phyloP scores from a whole-genome alignment of 2,888 invertebrate species.

The Platycheirus albimanus region DNA sequence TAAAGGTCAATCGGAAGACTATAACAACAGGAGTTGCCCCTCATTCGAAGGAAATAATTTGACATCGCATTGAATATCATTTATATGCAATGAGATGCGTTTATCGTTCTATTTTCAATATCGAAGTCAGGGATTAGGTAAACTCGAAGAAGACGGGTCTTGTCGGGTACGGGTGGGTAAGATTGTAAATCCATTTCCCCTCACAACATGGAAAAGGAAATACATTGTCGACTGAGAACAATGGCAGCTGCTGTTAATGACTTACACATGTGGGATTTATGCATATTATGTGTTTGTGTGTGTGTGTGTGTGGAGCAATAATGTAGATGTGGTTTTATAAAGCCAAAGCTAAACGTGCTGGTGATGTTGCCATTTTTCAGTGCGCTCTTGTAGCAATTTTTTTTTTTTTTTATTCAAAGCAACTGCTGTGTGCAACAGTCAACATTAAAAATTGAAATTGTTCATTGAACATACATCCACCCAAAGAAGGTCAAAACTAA shows the following conservation, averaged over 20 bases:
- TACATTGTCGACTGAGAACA: conserved; percentile 27
- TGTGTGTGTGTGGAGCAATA: no score
- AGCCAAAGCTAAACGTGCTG: background rate
- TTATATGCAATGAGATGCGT: conserved; percentile 64
- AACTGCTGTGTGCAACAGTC: conserved; percentile 33
- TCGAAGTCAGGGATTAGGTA: conserved; percentile 20
- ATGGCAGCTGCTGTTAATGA: conserved; percentile 60
- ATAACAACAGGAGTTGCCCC: no score
- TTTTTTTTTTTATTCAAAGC: no score
- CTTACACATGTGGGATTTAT: conserved; percentile 8
- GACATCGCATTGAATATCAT: conserved; percentile 45
- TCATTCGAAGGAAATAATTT: conserved; percentile 10
- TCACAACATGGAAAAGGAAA: background rate
- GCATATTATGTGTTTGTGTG: no score
- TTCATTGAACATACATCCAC: background rate
- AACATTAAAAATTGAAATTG: conserved; percentile 24
- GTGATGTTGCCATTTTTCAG: conserved; percentile 22
- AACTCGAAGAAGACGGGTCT: background rate
- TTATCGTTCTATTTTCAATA: conserved; percentile 35
- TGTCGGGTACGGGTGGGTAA: background rate
- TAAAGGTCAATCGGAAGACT: no score
- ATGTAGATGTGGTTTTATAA: no score
- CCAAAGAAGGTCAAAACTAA: conserved; percentile 27
- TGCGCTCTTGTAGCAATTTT: background rate
- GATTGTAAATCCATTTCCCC: conserved; percentile 20